Evolutionary conservation across 2,888 invertebrate species (phyloP), one percentile per base, ranked within the genome.

Genomic region (Venustoraphidia nigricollis): DNA sequence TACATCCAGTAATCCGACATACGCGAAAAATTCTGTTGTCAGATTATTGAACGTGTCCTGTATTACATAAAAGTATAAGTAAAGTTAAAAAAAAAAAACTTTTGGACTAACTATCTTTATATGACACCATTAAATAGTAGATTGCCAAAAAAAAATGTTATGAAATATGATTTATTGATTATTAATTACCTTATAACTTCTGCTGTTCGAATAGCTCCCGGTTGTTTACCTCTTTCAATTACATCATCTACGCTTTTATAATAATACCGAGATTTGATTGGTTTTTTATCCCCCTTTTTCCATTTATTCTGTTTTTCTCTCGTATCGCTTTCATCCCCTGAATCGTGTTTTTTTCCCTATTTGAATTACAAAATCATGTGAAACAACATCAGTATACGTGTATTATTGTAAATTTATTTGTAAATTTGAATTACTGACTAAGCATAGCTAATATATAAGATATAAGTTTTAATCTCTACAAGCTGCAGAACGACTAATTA

Each of bases 191-290:
- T 66, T 54, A 62, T 55, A 44, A 57, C 54, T 56, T 61, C 62
- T 47, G 59, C 58, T 58, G 60, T 61, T 56, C 59, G 58, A 59
- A 60, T 61, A 54, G 59, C 58, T 56, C 67, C 68, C 43, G 70
- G 70, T 42, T 79, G 77, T 68, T 85, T 83, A 52, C 87, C 86
- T 73, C 91, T 85, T 69, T 90, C 89, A 58, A 93, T 79, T 47
- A 93, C 87, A 63, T 93, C 91, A 54, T 90, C 90, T 0, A 89
- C 83, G 53, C 84, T 88, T 55, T 82, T 74, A 65, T 90, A 92
- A 62, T 81, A 79, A 66, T 91, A 91, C 17, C 84, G 77, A 0
- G 83, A 77, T 58, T 79, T 78, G 1, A 73, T 74, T 52, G 77
- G 79, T 54, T 77, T 77, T 41, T 62, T 62, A 34, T 70, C 73